Percentiles rank a stretch among this genome's conserved stretches.
phyloP scores from a whole-genome alignment of 2,888 invertebrate species.

The Phanerotoma sp. region DNA sequence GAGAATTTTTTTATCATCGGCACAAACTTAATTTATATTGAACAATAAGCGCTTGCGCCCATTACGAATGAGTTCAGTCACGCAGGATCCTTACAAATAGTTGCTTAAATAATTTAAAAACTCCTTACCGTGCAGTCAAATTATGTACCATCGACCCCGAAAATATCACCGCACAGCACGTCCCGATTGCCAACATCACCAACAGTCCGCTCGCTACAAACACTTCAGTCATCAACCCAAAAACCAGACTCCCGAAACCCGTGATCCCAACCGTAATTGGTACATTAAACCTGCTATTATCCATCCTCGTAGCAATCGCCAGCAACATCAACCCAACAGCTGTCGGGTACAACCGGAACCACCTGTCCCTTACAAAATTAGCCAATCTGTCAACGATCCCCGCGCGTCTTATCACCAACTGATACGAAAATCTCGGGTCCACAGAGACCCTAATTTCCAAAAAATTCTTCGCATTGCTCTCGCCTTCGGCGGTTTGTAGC shows the following conservation, averaged over 20 bases:
- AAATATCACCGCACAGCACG: slow-evolving; percentile 64
- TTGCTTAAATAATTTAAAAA: too few relatives aligned
- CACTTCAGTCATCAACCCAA: slow-evolving; percentile 43
- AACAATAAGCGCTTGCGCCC: too few relatives aligned
- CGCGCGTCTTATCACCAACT: slow-evolving; percentile 53
- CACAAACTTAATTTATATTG: too few relatives aligned
- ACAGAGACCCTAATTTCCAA: slow-evolving; percentile 65
- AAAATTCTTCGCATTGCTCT: slow-evolving; percentile 56
- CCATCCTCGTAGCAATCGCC: slow-evolving; percentile 45
- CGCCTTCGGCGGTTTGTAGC: slow-evolving; percentile 58
- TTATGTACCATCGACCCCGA: slow-evolving; percentile 72
- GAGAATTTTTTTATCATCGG: too few relatives aligned
- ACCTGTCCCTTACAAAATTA: slow-evolving; percentile 50
- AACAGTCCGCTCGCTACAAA: slow-evolving; percentile 48
- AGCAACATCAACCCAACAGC: slow-evolving; percentile 62
- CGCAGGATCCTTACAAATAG: too few relatives aligned
- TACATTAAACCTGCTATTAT: slow-evolving; percentile 27
- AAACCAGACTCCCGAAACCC: slow-evolving; percentile 33
- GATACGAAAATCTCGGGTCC: slow-evolving; percentile 73
- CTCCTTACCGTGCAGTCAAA: slow-evolving; percentile 64
- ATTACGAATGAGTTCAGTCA: too few relatives aligned
- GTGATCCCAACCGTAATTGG: slow-evolving; percentile 39
- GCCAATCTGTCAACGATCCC: slow-evolving; percentile 51
- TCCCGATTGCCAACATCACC: slow-evolving; percentile 60
- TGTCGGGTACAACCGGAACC: slow-evolving; percentile 63